These are phyloP conservation scores for Eristalis intricaria DNA, from an alignment of 2,888 invertebrate species.

Conservation along the genomic window DNA sequence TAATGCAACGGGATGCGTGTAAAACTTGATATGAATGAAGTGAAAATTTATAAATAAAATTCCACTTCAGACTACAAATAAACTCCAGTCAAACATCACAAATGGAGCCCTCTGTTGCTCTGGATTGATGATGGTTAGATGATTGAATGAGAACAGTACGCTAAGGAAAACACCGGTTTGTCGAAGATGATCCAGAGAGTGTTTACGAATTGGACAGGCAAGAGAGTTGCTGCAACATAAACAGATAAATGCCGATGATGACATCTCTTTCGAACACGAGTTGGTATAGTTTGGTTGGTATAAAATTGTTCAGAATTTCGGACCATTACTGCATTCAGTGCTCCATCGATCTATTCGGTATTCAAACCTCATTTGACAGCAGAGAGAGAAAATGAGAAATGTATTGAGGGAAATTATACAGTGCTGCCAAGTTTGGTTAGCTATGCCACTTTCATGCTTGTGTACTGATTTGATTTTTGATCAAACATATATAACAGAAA, in stretches of 20 bases:
- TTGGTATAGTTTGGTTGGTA: neutral
- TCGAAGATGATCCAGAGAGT: neutral
- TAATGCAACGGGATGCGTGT: neutral
- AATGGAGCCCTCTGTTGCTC: neutral
- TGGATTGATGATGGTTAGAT: neutral
- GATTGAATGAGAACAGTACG: neutral
- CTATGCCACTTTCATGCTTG: too few relatives aligned
- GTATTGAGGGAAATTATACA: neutral
- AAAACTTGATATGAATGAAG: neutral
- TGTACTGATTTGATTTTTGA: too few relatives aligned
- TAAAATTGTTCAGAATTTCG: neutral
- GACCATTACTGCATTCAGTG: neutral
- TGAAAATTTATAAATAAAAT: neutral
- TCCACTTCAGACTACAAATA: neutral
- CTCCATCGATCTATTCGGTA: neutral
- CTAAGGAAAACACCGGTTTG: neutral
- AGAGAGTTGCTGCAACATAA: neutral
- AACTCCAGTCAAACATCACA: neutral
- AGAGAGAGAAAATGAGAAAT: too few relatives aligned
- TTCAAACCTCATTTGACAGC: neutral
- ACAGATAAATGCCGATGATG: neutral
- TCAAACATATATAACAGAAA: too few relatives aligned
- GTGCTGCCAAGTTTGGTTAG: neutral
- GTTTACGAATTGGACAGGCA: slow-evolving; percentile 1
- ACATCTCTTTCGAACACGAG: neutral